Conservation (phyloP, 2,113 vertebrate species). For the Halcyon malimbica region DNA sequence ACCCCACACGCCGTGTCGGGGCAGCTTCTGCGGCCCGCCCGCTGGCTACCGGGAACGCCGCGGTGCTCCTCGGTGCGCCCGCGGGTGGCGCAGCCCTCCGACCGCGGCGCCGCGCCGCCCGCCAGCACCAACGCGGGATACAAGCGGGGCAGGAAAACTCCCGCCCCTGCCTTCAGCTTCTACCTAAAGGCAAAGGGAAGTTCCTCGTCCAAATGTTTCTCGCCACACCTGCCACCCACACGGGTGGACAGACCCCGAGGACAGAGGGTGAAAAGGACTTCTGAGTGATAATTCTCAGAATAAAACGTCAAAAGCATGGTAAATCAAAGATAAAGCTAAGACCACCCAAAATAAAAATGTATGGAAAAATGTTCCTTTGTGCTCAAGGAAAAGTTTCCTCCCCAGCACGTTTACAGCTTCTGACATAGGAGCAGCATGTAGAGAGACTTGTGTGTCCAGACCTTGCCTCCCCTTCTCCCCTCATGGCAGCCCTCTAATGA, state of each 20-base stretch:
- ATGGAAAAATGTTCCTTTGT: not conserved
- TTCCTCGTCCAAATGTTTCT: too few species aligned
- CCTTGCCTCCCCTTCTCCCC: not conserved
- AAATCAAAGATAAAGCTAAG: not conserved
- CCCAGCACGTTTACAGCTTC: not conserved
- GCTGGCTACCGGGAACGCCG: not conserved
- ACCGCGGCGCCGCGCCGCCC: not conserved
- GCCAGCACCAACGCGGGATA: not conserved
- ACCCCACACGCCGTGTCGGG: too few species aligned
- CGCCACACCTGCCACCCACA: rapidly evolving
- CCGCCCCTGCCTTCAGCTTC: not conserved
- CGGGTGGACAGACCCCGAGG: not conserved
- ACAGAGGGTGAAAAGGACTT: too few species aligned
- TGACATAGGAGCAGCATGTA: rapidly evolving
- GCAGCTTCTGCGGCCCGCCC: not conserved
- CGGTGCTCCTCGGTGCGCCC: not conserved
- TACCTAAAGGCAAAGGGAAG: not conserved
- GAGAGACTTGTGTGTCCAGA: not conserved
- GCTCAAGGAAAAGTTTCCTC: not conserved
- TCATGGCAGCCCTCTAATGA: not conserved
- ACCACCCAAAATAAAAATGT: not conserved
- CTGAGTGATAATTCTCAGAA: too few species aligned
- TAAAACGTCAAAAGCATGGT: not conserved
- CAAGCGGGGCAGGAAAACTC: not conserved
- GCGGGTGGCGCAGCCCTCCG: not conserved